A percentile compares a stretch with the other conserved stretches of the same genome.
Evolutionary conservation across 2,888 invertebrate species (phyloP).

Genomic region (Harpalus rufipes): DNA sequence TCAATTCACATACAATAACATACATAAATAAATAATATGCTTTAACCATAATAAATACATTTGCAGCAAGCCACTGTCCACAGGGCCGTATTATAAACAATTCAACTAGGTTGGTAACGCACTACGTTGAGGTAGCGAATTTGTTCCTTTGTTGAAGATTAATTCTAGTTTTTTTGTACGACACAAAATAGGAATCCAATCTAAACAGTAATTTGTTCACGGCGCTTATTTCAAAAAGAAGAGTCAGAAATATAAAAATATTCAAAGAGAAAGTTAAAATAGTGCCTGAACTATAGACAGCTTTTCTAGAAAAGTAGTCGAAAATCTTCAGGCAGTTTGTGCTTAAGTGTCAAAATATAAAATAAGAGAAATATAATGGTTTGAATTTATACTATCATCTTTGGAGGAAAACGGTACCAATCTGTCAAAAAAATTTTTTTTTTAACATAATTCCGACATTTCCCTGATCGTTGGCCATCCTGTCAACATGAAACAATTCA

Average conservation of each 20-base stretch:
- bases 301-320: background rate
- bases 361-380: too few species aligned
- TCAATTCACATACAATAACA: constrained; percentile 38
- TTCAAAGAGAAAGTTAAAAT: too few species aligned
- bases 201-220: background rate
- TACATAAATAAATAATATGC: constrained; percentile 54
- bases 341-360: too few species aligned
- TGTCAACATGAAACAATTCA: too few species aligned
- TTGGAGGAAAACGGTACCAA: too few species aligned
- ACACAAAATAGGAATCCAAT: background rate
- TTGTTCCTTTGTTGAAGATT: background rate
- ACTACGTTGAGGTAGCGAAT: background rate
- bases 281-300: too few species aligned
- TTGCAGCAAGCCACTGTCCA: constrained; percentile 39
- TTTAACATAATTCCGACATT: too few species aligned
- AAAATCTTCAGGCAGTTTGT: background rate
- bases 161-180: background rate
- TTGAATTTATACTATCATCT: too few species aligned
- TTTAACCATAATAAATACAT: constrained; percentile 47
- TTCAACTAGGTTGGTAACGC: background rate
- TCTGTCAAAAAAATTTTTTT: too few species aligned
- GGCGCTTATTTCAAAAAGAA: too few species aligned
- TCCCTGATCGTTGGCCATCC: too few species aligned
- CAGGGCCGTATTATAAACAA: constrained; percentile 1
- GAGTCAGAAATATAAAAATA: too few species aligned